Conservation (phyloP, 2,113 vertebrate species). For the Microtus richardsoni region DNA sequence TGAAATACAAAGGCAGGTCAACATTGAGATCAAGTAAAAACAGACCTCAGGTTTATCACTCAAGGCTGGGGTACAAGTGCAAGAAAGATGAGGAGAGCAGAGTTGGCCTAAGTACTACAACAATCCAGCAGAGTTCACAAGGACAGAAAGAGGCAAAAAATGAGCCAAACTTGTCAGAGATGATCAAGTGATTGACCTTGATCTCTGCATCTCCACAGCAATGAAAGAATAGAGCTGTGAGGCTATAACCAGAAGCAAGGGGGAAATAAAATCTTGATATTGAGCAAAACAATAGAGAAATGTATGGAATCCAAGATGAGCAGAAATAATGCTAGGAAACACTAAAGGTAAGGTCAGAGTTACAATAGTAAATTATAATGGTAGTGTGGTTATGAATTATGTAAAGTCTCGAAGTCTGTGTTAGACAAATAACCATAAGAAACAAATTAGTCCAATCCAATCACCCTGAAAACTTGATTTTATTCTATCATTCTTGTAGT, state of each 20-base stretch:
- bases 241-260: neutral
- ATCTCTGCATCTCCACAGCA: neutral
- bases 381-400: neutral
- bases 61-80: neutral
- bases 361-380: neutral
- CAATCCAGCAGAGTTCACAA: neutral
- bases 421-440: neutral
- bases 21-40: neutral
- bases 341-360: neutral
- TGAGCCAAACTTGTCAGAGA: neutral
- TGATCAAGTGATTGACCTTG: neutral
- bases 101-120: neutral
- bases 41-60: neutral
- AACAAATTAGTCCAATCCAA: neutral
- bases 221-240: neutral
- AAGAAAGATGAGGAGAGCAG: neutral
- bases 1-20: neutral
- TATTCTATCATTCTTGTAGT: neutral
- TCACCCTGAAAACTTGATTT: slow-evolving; percentile 23
- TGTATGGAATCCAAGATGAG: neutral
- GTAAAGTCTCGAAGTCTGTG: neutral
- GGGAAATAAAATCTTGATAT: neutral
- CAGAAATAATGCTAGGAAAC: neutral
- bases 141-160: neutral
- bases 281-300: neutral